Evolutionary conservation across 2,113 vertebrate species (phyloP).

Genomic region (Chionodraco myersi): DNA sequence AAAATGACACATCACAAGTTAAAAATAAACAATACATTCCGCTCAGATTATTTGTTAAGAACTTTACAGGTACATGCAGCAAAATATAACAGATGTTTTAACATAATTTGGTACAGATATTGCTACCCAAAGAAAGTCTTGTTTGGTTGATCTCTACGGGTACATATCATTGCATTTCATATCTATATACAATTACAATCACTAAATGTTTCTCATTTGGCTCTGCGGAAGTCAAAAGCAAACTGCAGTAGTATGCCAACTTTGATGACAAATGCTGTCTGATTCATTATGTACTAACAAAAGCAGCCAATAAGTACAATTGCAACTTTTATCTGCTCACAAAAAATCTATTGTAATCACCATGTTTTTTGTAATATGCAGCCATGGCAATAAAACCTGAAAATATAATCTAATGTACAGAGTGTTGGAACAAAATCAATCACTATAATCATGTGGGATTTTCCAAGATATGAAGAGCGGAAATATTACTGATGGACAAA

Average conservation of each 20-base stretch:
- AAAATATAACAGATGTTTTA: no score
- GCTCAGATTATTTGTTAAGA: no score
- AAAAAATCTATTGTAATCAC: conserved; percentile 23
- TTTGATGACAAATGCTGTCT: conserved; percentile 6
- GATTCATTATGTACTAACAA: conserved; percentile 28
- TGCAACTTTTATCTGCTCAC: background rate
- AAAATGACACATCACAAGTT: no score
- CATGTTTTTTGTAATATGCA: conserved; percentile 24
- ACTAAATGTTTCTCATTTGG: conserved; percentile 5
- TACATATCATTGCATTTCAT: background rate
- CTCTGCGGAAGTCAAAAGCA: background rate
- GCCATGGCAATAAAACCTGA: conserved; percentile 4
- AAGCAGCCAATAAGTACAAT: background rate
- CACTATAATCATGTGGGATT: conserved; percentile 11
- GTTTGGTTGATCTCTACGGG: no score
- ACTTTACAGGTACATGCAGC: no score
- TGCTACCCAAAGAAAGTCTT: no score
- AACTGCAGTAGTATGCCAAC: background rate
- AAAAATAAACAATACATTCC: no score
- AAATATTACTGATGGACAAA: background rate
- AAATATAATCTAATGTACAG: conserved; percentile 36
- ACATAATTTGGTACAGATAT: no score
- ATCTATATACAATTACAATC: conserved; percentile 1
- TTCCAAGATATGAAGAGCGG: conserved; percentile 10
- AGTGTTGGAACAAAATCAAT: conserved; percentile 9